These are phyloP conservation scores for Drosophila chauvacae DNA, from an alignment of 1,140 invertebrate genomes.

Conservation along the genomic window DNA sequence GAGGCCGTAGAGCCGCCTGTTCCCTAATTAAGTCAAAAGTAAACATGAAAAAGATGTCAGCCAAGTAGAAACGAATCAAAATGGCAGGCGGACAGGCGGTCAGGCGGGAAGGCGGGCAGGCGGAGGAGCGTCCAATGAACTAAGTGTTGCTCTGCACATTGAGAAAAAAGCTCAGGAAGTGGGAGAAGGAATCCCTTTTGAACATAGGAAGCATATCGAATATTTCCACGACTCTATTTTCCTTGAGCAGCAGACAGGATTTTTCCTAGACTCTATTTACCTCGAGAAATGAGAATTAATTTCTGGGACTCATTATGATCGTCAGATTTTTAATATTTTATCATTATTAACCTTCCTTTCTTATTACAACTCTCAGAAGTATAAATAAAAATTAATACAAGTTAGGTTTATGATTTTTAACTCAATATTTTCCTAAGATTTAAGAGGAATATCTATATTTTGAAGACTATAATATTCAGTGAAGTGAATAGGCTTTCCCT, in stretches of 20 bases:
- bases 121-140: constrained; percentile 34
- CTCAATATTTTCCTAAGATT: no score
- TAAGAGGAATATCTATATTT: no score
- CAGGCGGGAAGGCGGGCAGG: not conserved
- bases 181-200: not conserved
- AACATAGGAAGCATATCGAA: not conserved
- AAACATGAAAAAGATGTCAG: constrained; percentile 69
- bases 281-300: not conserved
- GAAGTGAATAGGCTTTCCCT: no score
- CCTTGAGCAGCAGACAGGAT: not conserved
- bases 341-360: not conserved
- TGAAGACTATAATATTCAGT: no score
- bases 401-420: no score
- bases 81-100: constrained; percentile 20
- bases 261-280: no score
- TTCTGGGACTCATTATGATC: not conserved
- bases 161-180: constrained; percentile 11
- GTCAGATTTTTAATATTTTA: not conserved
- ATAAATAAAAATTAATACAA: not conserved
- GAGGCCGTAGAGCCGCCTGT: not conserved
- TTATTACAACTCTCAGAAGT: not conserved
- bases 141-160: constrained; percentile 16
- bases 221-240: not conserved
- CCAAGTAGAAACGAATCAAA: constrained; percentile 61
- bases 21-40: constrained; percentile 71